Evolutionary conservation across 1,140 invertebrate genomes (phyloP), one percentile per base, ranked within the genome.

Genomic region (Drosophila lowei): DNA sequence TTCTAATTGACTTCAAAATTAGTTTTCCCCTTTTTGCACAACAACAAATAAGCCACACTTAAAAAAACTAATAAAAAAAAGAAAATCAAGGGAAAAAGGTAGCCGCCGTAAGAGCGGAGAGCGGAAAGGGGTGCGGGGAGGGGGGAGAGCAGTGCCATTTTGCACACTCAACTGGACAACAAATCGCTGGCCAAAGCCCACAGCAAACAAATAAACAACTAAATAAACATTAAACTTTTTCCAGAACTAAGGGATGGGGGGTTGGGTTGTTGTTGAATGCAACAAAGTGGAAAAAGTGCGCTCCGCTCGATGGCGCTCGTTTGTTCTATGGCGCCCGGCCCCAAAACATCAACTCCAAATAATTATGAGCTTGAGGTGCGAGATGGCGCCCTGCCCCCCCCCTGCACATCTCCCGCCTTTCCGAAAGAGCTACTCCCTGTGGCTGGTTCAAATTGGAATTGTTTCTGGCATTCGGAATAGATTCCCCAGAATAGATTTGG

Each of bases 1-100:
- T 85, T 86, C 72, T 85, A 85, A 85, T 86, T 85, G 81, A 86
- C 81, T 85, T 77, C 64, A 61, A 79, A 85, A 85, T 77, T 77
- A 85, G 81, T 80, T 86, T 80, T 65, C 54, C 76, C 52, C 44
- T 44, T 54, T 55, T 54, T 73, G 42, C 67, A 58, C 67, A 77
- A 46, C 65, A 61, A 77, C 65, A 71, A 61, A 61, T 49, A 46
- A 57, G n/a, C 16, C 30, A 42, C 15, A 59, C 11, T 38, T 38
- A 38, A 30, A 49, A 55, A 28, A 77, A 47, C 61, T 48, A 34
- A 38, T 48, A 59, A 13, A 52, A 55, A 48, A 43, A 53, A 30
- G 44, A 58, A 58, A 64, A 70, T 54, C 48, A 68, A 52, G 50
- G 64, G 38, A 48, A 47, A 48, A 28, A 30, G 6, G 61, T 46